Evolutionary conservation across 2,888 invertebrate species (phyloP).

Genomic region (Reticulitermes lucifugus): DNA sequence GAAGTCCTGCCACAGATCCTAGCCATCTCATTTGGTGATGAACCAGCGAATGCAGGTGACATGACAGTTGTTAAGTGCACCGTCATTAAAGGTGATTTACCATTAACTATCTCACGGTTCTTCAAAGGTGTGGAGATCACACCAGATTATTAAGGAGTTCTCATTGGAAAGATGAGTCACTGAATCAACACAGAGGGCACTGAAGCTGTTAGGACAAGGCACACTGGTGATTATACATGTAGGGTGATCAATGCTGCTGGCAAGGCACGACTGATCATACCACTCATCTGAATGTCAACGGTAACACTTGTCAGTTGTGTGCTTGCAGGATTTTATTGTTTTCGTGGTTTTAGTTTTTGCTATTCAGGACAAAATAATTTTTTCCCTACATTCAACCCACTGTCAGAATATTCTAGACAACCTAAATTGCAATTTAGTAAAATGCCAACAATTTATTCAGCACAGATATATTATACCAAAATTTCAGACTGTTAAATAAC

Average conservation of each 20-base stretch:
- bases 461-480: no score
- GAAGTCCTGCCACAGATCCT: conserved; percentile 73
- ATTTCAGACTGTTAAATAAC: no score
- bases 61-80: conserved; percentile 73
- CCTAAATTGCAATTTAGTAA: no score
- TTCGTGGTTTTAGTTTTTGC: neutral
- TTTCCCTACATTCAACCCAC: no score
- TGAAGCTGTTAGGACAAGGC: conserved; percentile 72
- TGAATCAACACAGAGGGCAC: conserved; percentile 76
- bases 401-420: no score
- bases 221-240: conserved; percentile 79
- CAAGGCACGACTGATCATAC: conserved; percentile 68
- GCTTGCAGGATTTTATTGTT: neutral
- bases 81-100: conserved; percentile 76
- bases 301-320: conserved; percentile 23
- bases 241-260: conserved; percentile 76
- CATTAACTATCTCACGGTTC: conserved; percentile 80
- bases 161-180: conserved; percentile 74
- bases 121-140: conserved; percentile 72
- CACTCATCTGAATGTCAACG: conserved; percentile 45
- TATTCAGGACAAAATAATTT: no score
- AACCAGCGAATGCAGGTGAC: conserved; percentile 74
- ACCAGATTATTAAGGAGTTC: conserved; percentile 70
- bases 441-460: no score
- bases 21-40: conserved; percentile 71